Conservation (phyloP, 2,797 vertebrate genomes). For the Nyctalus aviator region DNA sequence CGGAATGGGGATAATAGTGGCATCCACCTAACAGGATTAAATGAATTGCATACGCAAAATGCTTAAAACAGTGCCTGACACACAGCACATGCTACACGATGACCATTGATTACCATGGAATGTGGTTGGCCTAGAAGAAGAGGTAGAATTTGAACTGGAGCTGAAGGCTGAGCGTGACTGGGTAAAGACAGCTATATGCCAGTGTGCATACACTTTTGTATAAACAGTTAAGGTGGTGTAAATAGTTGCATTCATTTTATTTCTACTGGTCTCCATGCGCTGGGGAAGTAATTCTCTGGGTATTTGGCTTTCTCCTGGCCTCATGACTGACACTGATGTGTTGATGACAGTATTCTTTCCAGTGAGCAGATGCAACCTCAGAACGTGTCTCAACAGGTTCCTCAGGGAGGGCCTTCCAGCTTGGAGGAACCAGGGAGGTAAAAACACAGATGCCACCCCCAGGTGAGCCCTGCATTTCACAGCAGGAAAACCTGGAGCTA, state of each 20-base stretch:
- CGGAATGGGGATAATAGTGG: neutral
- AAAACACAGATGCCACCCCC: neutral
- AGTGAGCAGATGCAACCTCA: neutral
- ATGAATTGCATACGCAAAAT: neutral
- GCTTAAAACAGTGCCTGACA: neutral
- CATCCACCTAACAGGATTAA: neutral
- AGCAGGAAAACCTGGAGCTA: neutral
- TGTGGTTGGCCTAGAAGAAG: neutral
- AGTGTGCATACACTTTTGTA: neutral
- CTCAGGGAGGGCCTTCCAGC: neutral
- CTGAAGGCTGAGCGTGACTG: neutral
- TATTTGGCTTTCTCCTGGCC: neutral
- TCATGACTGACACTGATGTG: neutral
- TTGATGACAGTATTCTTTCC: neutral
- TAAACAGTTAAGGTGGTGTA: neutral
- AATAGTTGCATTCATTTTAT: slow-evolving; percentile 8
- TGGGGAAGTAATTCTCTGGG: neutral
- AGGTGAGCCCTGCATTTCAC: neutral
- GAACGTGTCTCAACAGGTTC: neutral
- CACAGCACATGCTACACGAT: neutral
- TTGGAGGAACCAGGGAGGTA: neutral
- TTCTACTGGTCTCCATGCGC: neutral
- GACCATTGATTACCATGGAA: neutral
- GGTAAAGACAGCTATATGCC: neutral
- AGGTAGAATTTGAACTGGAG: neutral